Base-by-base conservation (phyloP, 2,113 vertebrate genomes). In the Benitochromis conjunctus region DNA sequence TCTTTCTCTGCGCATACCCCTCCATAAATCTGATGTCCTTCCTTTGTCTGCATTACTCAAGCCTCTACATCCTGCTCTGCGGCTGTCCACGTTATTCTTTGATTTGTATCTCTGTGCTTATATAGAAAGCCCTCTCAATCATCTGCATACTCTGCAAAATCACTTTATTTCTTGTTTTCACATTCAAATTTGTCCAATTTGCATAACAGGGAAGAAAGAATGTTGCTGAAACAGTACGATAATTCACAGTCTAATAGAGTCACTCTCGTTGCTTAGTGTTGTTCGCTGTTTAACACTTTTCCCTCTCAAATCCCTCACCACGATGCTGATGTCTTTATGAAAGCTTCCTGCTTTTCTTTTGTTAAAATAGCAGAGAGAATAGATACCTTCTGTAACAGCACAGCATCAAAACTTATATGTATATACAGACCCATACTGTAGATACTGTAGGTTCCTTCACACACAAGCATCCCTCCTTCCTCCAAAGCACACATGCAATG, bases 261-360 rank as follows among this genome's bases (percentile, higher is more conserved):
- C 5, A 7, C 24, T 79, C 9, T 26, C 18, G 29, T 81, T 58
- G 43, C 54, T 57, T 55, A 14, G 26, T 62, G 7, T 85, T 55
- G 19, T 31, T 74, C 3, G 1, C 19, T 55, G 55, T 57, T 54
- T 78, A 31, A 76, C 13, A n/a, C 8, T 26, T 64, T 31, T 76
- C 62, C 80, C 29, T 18, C 14, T 18, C 12, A 14, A 31, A 76
- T 76, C 48, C 41, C 46, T 53, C 56, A 38, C 7, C 41, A 34
- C 26, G 14, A 51, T 48, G 26, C 56, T 58, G 34, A 34, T 84
- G 46, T 56, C 56, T 87, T 58, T 38, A 51, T n/a, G 4, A 46
- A 21, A 3, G 60, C 31, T 7, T 29, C 57, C 64, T 89, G 71
- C 88, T 90, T 91, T 55, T 60, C 69, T 91, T 81, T 71, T 19